Conservation (phyloP, 2,113 vertebrate species). For the Telmatochromis brachygnathus region DNA sequence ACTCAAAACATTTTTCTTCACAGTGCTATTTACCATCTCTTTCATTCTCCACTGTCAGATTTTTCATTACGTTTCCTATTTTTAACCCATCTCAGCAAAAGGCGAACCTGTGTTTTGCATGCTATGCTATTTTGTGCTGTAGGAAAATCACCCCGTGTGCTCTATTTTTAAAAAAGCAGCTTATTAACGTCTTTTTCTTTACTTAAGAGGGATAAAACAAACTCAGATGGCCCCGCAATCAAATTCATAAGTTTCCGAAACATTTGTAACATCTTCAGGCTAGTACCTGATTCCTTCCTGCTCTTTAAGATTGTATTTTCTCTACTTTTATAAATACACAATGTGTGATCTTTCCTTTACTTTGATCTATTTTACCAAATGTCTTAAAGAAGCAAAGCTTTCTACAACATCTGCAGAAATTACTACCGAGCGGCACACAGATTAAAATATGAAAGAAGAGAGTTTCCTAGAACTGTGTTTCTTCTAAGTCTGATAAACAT, state of each 20-base stretch:
- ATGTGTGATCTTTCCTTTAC: background rate
- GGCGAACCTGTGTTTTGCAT: background rate
- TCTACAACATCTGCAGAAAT: background rate
- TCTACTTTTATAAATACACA: background rate
- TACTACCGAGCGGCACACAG: background rate
- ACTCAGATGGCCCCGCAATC: background rate
- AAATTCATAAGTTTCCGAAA: background rate
- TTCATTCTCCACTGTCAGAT: background rate
- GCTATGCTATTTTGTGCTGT: background rate
- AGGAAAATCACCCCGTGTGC: background rate
- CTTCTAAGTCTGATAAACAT: background rate
- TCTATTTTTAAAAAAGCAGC: background rate
- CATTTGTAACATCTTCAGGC: background rate
- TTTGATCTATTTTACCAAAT: background rate
- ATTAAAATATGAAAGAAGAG: background rate
- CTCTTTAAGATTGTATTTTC: background rate
- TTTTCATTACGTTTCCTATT: background rate
- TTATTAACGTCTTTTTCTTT: background rate
- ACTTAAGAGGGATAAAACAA: background rate
- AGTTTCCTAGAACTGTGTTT: background rate
- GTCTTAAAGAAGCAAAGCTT: background rate
- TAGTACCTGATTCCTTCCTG: background rate
- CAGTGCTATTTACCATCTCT: background rate
- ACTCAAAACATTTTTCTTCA: background rate
- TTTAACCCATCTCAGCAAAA: background rate